Evolutionary conservation across 2,797 vertebrate species (phyloP).

Genomic region (Pempheris klunzingeri): DNA sequence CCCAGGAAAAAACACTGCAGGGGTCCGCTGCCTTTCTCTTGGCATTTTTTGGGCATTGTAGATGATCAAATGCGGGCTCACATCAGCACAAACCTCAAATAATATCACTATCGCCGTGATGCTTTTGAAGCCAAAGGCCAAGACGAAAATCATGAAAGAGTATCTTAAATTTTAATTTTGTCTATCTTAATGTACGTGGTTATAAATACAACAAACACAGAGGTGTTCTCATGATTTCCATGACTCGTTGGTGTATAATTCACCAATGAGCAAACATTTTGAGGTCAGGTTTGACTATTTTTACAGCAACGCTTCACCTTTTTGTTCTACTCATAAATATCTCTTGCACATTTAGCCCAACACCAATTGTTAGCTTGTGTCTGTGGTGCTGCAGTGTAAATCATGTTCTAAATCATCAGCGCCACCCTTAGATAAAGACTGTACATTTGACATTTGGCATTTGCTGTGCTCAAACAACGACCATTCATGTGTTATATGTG

Average conservation of each 20-base stretch:
- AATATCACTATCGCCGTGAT: slow-evolving; percentile 13
- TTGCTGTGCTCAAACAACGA: slow-evolving; percentile 15
- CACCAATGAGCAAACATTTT: slow-evolving; percentile 28
- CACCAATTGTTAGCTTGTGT: slow-evolving; percentile 6
- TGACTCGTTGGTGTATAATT: slow-evolving; percentile 13
- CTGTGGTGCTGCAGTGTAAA: slow-evolving; percentile 7
- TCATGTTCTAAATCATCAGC: not conserved
- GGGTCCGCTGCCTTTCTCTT: slow-evolving; percentile 47
- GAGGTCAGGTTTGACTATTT: slow-evolving; percentile 46
- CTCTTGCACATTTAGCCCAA: slow-evolving; percentile 7
- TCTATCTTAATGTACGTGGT: slow-evolving; percentile 5
- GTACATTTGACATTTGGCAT: slow-evolving; percentile 2
- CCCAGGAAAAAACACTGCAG: slow-evolving; percentile 51
- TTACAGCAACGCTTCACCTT: slow-evolving; percentile 1
- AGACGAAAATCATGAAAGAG: slow-evolving; percentile 25
- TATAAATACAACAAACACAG: slow-evolving; percentile 26
- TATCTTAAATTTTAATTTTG: not conserved
- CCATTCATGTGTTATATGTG: slow-evolving; percentile 21
- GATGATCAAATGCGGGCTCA: slow-evolving; percentile 61
- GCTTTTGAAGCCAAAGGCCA: slow-evolving; percentile 49
- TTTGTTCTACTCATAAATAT: slow-evolving; percentile 36
- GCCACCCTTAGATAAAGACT: not conserved
- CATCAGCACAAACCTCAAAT: slow-evolving; percentile 57
- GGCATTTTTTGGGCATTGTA: slow-evolving; percentile 31
- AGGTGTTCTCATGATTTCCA: not conserved